Conservation (phyloP, 2,888 invertebrate genomes). For the Caenorhabditis panamensis region DNA sequence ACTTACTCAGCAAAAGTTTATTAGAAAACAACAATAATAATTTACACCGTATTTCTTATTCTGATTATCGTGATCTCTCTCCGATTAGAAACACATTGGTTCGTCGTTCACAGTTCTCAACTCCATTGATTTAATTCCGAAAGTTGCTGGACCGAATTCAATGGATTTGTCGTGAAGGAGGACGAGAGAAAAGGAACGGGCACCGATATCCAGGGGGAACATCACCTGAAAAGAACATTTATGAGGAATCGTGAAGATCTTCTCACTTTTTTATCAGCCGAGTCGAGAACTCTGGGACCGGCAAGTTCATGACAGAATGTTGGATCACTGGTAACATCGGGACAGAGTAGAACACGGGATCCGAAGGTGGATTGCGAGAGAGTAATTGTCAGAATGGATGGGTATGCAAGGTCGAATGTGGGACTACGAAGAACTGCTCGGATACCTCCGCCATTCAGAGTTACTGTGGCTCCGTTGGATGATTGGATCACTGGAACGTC, state of each 20-base stretch:
- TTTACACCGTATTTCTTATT: constrained; percentile 39
- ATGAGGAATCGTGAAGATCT: neutral
- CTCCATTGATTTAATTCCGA: constrained; percentile 65
- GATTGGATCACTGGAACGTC: constrained; percentile 49
- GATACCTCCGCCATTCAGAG: constrained; percentile 52
- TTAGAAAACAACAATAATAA: too few species aligned
- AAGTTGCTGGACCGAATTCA: constrained; percentile 69
- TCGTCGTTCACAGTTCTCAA: constrained; percentile 63
- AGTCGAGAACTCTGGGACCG: constrained; percentile 61
- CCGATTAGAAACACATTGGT: constrained; percentile 59
- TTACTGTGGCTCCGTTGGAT: constrained; percentile 40
- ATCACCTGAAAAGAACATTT: constrained; percentile 31
- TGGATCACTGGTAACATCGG: constrained; percentile 65
- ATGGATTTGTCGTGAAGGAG: constrained; percentile 76
- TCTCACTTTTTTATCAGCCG: constrained; percentile 44
- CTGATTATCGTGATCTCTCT: constrained; percentile 15
- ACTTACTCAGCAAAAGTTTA: too few species aligned
- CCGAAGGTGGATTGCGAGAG: constrained; percentile 69
- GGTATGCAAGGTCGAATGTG: constrained; percentile 63
- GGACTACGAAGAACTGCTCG: constrained; percentile 60
- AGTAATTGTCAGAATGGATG: constrained; percentile 59
- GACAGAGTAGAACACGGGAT: constrained; percentile 68
- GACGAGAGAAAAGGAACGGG: constrained; percentile 75
- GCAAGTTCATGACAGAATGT: constrained; percentile 68
- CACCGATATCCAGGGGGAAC: constrained; percentile 66